These are phyloP conservation scores for Drosophila picticornis DNA, from an alignment of 2,888 invertebrate species.

Conservation along the genomic window DNA sequence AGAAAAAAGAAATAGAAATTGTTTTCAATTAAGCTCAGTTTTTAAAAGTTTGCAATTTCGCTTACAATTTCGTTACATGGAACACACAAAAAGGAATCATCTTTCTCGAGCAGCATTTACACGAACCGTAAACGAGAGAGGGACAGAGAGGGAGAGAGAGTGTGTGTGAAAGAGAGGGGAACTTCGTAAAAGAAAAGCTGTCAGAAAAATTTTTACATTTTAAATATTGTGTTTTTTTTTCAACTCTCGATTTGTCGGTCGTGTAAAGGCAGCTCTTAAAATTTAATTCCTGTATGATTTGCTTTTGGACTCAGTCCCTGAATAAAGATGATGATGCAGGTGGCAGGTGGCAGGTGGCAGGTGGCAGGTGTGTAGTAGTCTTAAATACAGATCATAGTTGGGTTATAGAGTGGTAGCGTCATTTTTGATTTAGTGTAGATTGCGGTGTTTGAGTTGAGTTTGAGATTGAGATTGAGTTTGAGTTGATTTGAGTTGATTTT, in stretches of 20 bases:
- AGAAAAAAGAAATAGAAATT: slow-evolving; percentile 80
- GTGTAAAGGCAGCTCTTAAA: slow-evolving; percentile 40
- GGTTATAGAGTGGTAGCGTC: slow-evolving; percentile 59
- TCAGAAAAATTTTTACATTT: background rate
- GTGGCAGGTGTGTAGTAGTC: slow-evolving; percentile 50
- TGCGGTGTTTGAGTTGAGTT: slow-evolving; percentile 55
- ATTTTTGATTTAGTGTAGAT: slow-evolving; percentile 64
- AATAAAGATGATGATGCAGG: slow-evolving; percentile 50
- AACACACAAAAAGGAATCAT: slow-evolving; percentile 35
- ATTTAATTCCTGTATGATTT: slow-evolving; percentile 32
- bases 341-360: slow-evolving; percentile 50
- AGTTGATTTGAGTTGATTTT: slow-evolving; percentile 8
- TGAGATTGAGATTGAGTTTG: slow-evolving; percentile 16
- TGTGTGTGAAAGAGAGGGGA: background rate
- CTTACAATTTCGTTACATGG: slow-evolving; percentile 34
- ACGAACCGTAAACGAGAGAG: slow-evolving; percentile 23
- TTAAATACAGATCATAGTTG: slow-evolving; percentile 46
- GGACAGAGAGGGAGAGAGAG: slow-evolving; percentile 3
- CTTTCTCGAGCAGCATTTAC: slow-evolving; percentile 38
- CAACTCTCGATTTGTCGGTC: slow-evolving; percentile 21
- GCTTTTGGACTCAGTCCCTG: slow-evolving; percentile 18
- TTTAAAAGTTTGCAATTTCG: slow-evolving; percentile 26
- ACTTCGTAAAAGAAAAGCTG: background rate
- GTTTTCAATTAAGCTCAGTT: slow-evolving; percentile 69
- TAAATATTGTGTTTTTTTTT: background rate